phyloP scores from a whole-genome alignment of 2,797 vertebrate species.

The Threskiornis aethiopicus region DNA sequence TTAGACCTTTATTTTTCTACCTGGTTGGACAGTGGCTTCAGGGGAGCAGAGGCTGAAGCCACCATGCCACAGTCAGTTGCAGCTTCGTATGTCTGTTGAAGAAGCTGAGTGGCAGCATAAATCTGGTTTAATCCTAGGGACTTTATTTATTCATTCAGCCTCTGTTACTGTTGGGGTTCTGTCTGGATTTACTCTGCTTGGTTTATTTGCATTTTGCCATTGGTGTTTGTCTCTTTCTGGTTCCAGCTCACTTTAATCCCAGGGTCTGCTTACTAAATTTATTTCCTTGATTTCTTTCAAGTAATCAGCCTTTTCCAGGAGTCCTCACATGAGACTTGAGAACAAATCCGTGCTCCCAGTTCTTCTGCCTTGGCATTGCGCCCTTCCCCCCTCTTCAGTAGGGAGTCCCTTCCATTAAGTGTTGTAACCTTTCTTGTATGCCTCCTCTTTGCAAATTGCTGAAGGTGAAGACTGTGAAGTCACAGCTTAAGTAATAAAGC shows the following conservation, averaged over 20 bases:
- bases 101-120: slow-evolving; percentile 56
- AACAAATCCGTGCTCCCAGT: not conserved
- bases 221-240: not conserved
- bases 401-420: slow-evolving; percentile 16
- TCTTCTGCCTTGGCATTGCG: not conserved
- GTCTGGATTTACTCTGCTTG: slow-evolving; percentile 47
- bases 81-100: slow-evolving; percentile 40
- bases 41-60: slow-evolving; percentile 59
- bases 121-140: slow-evolving; percentile 57
- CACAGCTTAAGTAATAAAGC: slow-evolving; percentile 77
- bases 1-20: slow-evolving; percentile 85
- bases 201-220: slow-evolving; percentile 39
- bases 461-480: slow-evolving; percentile 69
- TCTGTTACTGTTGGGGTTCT: slow-evolving; percentile 50
- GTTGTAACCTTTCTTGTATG: slow-evolving; percentile 48
- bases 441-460: slow-evolving; percentile 61
- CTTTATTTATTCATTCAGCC: slow-evolving; percentile 71
- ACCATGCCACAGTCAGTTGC: slow-evolving; percentile 45
- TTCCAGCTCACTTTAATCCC: not conserved
- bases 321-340: not conserved
- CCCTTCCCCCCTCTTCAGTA: not conserved
- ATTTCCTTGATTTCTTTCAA: slow-evolving; percentile 2
- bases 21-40: slow-evolving; percentile 73
- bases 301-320: slow-evolving; percentile 2
- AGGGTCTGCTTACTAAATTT: not conserved